These are phyloP conservation scores for Promerops cafer DNA, from an alignment of 2,113 vertebrate species.

Conservation along the genomic window DNA sequence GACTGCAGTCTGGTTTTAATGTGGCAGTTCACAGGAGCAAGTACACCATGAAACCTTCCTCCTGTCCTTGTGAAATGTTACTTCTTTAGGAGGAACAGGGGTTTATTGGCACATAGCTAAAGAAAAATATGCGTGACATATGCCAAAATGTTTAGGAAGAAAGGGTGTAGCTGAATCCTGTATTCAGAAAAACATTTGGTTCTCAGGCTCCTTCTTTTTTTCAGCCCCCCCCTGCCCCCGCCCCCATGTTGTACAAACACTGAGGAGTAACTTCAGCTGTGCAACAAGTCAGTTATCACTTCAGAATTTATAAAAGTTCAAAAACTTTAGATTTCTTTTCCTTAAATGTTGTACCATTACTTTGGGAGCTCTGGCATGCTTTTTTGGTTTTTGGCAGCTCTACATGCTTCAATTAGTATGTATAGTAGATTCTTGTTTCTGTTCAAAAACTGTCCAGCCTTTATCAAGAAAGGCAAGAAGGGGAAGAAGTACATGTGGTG, in stretches of 20 bases:
- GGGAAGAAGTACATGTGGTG: background rate
- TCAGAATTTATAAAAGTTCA: background rate
- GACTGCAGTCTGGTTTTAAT: background rate
- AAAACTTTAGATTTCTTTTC: background rate
- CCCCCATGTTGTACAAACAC: background rate
- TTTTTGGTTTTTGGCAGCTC: background rate
- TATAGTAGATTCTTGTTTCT: background rate
- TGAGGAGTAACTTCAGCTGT: background rate
- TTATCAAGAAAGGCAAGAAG: background rate
- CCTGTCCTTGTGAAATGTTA: background rate
- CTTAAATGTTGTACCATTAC: background rate
- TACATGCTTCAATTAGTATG: background rate
- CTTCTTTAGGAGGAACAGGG: background rate
- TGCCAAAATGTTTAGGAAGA: background rate
- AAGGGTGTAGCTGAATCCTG: background rate
- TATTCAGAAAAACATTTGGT: background rate
- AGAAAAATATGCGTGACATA: background rate
- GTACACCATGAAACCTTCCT: background rate
- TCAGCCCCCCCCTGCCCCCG: accelerated
- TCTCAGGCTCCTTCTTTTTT: background rate
- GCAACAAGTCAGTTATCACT: background rate
- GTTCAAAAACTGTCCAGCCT: background rate
- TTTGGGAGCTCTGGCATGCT: background rate
- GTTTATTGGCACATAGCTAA: background rate
- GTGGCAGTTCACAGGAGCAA: background rate